These are phyloP conservation scores for Alcis repandata DNA, from an alignment of 2,888 invertebrate species.

Conservation along the genomic window DNA sequence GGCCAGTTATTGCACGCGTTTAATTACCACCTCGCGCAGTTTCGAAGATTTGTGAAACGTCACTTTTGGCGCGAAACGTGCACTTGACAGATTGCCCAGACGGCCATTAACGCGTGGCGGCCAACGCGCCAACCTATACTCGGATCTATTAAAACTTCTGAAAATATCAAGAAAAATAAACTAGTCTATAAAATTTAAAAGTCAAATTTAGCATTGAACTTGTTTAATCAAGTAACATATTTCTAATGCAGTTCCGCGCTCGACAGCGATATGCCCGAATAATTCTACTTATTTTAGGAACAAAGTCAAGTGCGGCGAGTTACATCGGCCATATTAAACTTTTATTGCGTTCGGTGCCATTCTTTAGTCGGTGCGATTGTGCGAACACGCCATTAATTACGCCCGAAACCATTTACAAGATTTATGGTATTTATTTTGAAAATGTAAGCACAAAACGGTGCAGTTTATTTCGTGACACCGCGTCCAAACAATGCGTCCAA, in stretches of 20 bases:
- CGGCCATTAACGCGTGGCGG: constrained; percentile 48
- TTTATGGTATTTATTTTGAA: constrained; percentile 77
- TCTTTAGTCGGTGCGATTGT: constrained; percentile 74
- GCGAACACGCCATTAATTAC: constrained; percentile 80
- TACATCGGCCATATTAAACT: constrained; percentile 76
- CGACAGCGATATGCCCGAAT: constrained; percentile 55
- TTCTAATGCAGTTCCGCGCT: constrained; percentile 65
- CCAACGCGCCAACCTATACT: constrained; percentile 44
- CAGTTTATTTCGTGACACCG: constrained; percentile 50
- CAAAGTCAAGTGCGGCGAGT: constrained; percentile 70
- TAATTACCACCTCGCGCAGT: constrained; percentile 78
- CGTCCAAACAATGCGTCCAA: constrained; percentile 45
- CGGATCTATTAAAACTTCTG: constrained; percentile 1
- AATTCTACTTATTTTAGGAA: constrained; percentile 64
- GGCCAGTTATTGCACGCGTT: constrained; percentile 81
- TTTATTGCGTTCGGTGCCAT: constrained; percentile 77
- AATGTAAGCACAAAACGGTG: constrained; percentile 62
- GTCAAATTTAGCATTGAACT: constrained; percentile 52
- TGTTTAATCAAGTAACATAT: constrained; percentile 61
- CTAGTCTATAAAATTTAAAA: constrained; percentile 50
- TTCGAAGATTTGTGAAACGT: constrained; percentile 80
- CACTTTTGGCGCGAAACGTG: constrained; percentile 74
- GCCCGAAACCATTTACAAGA: constrained; percentile 77
- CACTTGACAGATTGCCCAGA: constrained; percentile 69
- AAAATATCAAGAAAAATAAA: constrained; percentile 3